Percentiles rank a stretch among this genome's conserved stretches.
Evolutionary conservation across 2,888 invertebrate species (phyloP).

Genomic region (Brachylomia viminalis): DNA sequence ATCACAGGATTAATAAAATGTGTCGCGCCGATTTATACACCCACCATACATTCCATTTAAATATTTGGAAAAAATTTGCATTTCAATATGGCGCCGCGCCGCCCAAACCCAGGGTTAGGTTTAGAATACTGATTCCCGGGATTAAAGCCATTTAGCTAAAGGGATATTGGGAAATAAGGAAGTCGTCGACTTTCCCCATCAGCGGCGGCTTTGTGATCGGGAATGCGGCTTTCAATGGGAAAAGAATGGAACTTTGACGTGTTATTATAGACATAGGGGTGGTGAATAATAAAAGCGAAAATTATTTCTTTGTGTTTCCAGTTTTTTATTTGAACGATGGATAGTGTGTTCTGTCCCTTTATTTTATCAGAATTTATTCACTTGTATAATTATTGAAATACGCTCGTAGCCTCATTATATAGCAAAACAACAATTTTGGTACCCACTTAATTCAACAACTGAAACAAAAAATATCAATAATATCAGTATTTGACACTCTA

Average conservation of each 20-base stretch:
- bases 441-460: neutral
- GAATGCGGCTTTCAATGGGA: conserved; percentile 46
- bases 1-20: conserved; percentile 60
- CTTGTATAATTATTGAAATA: neutral
- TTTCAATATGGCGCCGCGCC: conserved; percentile 55
- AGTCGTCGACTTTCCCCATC: conserved; percentile 52
- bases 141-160: conserved; percentile 65
- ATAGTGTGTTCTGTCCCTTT: neutral
- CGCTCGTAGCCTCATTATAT: neutral
- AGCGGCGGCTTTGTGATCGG: conserved; percentile 48
- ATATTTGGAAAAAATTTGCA: conserved; percentile 66
- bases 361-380: neutral
- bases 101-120: conserved; percentile 48
- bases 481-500: neutral
- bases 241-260: conserved; percentile 59
- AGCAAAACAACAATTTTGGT: too few relatives aligned
- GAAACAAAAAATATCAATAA: neutral
- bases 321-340: neutral
- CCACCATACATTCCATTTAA: conserved; percentile 60
- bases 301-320: conserved; percentile 19
- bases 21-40: conserved; percentile 52
- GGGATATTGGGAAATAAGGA: conserved; percentile 65
- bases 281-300: conserved; percentile 26
- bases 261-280: conserved; percentile 41
- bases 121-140: conserved; percentile 67